Evolutionary conservation across 2,888 invertebrate species (phyloP).

Genomic region (Leptothorax acervorum): DNA sequence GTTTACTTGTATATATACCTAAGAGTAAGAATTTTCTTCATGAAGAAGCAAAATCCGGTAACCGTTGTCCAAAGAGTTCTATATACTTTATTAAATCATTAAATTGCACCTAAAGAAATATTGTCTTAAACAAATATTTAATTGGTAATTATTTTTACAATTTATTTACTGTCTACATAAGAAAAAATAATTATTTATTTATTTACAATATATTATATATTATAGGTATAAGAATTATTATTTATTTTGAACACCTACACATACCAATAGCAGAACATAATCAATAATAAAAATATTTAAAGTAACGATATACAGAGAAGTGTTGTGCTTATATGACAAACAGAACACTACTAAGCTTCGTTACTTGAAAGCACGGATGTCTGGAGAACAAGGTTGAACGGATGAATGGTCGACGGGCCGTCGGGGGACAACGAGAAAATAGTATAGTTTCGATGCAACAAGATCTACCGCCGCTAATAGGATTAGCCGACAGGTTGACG

Average conservation of each 20-base stretch:
- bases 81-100: background rate
- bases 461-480: slow-evolving; percentile 77
- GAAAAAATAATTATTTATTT: background rate
- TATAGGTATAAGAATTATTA: background rate
- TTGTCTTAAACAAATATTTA: background rate
- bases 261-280: background rate
- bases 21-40: background rate
- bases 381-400: background rate
- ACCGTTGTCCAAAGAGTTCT: background rate
- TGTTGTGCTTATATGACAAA: slow-evolving; percentile 6
- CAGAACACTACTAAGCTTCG: slow-evolving; percentile 50
- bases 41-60: background rate
- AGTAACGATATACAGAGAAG: background rate
- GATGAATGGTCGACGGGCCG: slow-evolving; percentile 14
- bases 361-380: slow-evolving; percentile 45
- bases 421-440: slow-evolving; percentile 55
- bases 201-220: too few relatives aligned
- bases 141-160: background rate
- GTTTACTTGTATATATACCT: background rate
- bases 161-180: background rate
- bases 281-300: background rate
- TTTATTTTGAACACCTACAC: background rate
- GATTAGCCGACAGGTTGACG: slow-evolving; percentile 81
- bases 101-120: background rate
- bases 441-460: slow-evolving; percentile 70